Percentiles rank a stretch among this genome's conserved stretches.
These are phyloP conservation scores for Lycocerus yunnanus DNA, from an alignment of 2,888 invertebrate species.

Conservation along the genomic window DNA sequence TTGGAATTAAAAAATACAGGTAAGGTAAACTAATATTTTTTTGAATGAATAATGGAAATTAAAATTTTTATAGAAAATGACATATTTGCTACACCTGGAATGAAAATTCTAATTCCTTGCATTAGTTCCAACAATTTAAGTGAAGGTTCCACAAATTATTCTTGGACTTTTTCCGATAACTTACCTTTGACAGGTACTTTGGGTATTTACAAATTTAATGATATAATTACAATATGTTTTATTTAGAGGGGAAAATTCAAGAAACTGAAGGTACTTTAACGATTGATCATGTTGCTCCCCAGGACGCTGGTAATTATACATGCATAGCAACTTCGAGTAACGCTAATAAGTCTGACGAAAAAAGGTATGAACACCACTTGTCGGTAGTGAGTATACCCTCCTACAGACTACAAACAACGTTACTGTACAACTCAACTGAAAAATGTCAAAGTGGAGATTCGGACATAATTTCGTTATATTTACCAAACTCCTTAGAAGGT, in stretches of 20 bases:
- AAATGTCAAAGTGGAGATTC: slow-evolving; percentile 45
- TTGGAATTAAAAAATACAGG: slow-evolving; percentile 34
- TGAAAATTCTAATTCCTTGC: slow-evolving; percentile 38
- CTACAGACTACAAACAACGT: slow-evolving; percentile 45
- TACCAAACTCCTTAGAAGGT: slow-evolving; percentile 46
- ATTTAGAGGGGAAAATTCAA: slow-evolving; percentile 36
- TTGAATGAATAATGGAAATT: neutral
- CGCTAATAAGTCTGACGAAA: slow-evolving; percentile 26
- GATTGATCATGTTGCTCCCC: slow-evolving; percentile 46
- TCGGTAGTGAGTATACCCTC: slow-evolving; percentile 48
- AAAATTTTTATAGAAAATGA: slow-evolving; percentile 33
- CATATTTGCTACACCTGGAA: slow-evolving; percentile 39
- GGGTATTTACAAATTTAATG: neutral
- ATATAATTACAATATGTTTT: neutral
- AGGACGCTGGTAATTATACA: slow-evolving; percentile 52
- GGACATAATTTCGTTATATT: slow-evolving; percentile 46
- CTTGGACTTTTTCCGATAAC: slow-evolving; percentile 37
- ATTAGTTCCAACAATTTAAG: slow-evolving; percentile 4
- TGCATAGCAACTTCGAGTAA: slow-evolving; percentile 41
- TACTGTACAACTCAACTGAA: slow-evolving; percentile 46
- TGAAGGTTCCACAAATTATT: slow-evolving; percentile 24
- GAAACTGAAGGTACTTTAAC: slow-evolving; percentile 42
- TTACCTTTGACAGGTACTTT: slow-evolving; percentile 38
- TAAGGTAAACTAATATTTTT: slow-evolving; percentile 9
- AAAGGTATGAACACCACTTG: slow-evolving; percentile 45